phyloP scores from a whole-genome alignment of 2,797 vertebrate genomes.

The Alectoris magna region DNA sequence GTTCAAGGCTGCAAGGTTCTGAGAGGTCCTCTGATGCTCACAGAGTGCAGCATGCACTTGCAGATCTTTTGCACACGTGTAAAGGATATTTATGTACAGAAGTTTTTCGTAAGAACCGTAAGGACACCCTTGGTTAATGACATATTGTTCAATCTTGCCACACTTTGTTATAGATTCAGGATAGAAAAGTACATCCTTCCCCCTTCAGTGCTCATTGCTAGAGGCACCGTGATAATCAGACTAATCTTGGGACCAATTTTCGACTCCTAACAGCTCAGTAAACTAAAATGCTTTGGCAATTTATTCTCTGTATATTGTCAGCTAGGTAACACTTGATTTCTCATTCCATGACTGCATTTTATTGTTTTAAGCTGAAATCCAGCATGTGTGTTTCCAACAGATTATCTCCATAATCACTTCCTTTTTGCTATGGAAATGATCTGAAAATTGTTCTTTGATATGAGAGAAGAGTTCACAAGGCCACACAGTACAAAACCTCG shows the following conservation, averaged over 20 bases:
- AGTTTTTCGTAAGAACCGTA: neutral
- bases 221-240: conserved; percentile 26
- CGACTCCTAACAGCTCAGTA: conserved; percentile 33
- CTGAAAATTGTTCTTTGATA: conserved; percentile 70
- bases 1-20: neutral
- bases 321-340: conserved; percentile 37
- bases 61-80: neutral
- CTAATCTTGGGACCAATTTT: conserved; percentile 44
- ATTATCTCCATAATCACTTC: conserved; percentile 57
- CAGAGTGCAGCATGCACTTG: neutral
- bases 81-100: neutral
- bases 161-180: neutral
- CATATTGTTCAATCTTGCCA: neutral
- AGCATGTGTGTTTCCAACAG: conserved; percentile 45
- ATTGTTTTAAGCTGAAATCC: conserved; percentile 60
- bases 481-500: conserved; percentile 5
- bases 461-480: conserved; percentile 51
- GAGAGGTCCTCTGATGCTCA: neutral
- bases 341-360: neutral
- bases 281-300: conserved; percentile 40
- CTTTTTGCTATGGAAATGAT: conserved; percentile 66
- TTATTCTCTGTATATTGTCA: neutral
- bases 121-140: neutral
- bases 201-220: neutral
- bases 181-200: neutral